These are phyloP conservation scores for Chiloscyllium plagiosum DNA, from an alignment of 2,113 vertebrate species.

Conservation along the genomic window DNA sequence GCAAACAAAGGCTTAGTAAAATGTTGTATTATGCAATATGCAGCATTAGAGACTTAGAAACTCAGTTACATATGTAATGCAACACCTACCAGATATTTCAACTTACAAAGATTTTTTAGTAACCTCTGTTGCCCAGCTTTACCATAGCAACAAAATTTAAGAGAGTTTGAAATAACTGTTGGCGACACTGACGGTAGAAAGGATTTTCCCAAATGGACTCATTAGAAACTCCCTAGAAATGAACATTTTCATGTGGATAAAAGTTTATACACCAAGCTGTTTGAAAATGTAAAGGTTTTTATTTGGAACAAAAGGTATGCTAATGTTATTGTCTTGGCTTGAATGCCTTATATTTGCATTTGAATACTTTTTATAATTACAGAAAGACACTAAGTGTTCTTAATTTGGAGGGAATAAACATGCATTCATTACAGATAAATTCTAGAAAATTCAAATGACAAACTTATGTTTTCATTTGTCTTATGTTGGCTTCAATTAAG, in stretches of 20 bases:
- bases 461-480: not conserved
- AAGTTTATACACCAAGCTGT: not conserved
- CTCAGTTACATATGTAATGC: not conserved
- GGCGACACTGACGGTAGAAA: not conserved
- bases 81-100: not conserved
- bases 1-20: not conserved
- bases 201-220: constrained; percentile 4
- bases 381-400: not conserved
- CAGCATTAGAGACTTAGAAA: not conserved
- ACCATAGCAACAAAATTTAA: constrained; percentile 10
- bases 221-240: not conserved
- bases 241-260: constrained; percentile 14
- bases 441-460: not conserved
- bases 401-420: not conserved
- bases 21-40: not conserved
- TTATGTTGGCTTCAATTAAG: not conserved
- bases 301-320: constrained; percentile 23
- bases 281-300: not conserved
- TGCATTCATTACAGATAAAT: constrained; percentile 15
- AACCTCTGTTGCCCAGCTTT: not conserved
- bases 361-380: not conserved
- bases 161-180: not conserved
- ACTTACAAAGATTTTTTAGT: not conserved
- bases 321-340: constrained; percentile 14
- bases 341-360: constrained; percentile 22